Evolutionary conservation across 2,888 invertebrate genomes (phyloP).

Genomic region (Blastobasis lacticolella): DNA sequence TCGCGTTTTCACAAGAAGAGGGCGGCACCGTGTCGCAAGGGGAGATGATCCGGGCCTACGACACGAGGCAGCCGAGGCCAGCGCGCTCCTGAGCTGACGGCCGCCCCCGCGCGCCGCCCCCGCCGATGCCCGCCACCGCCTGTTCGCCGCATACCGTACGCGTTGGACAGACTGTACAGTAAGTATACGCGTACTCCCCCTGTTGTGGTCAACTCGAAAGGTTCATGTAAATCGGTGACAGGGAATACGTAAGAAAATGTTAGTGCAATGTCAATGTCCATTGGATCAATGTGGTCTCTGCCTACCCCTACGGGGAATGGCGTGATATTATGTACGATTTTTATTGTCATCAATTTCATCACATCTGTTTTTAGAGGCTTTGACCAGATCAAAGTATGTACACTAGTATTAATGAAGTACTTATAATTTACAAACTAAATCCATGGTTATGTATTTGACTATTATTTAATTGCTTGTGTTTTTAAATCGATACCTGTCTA

Average conservation of each 20-base stretch:
- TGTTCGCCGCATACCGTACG: constrained; percentile 13
- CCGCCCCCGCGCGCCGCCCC: constrained; percentile 10
- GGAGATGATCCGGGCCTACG: constrained; percentile 96
- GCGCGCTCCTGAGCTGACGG: constrained; percentile 76
- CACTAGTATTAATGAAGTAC: too few relatives aligned
- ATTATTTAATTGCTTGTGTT: too few relatives aligned
- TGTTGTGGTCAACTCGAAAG: neutral
- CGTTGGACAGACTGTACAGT: neutral
- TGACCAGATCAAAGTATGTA: too few relatives aligned
- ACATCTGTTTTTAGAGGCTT: too few relatives aligned
- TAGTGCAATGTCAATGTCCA: neutral
- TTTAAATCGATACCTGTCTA: too few relatives aligned
- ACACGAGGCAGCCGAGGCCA: constrained; percentile 91
- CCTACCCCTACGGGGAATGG: too few relatives aligned
- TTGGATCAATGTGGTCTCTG: too few relatives aligned
- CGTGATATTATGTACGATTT: too few relatives aligned
- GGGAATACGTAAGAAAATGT: neutral
- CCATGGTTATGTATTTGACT: too few relatives aligned
- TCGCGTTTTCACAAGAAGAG: constrained; percentile 99
- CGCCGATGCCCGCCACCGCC: constrained; percentile 4
- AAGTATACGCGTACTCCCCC: neutral
- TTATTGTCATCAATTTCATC: too few relatives aligned
- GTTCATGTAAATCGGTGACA: constrained; percentile 7
- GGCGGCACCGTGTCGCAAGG: constrained; percentile 96
- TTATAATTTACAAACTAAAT: too few relatives aligned